Conservation (phyloP, 2,888 invertebrate species). For the Eucera pruinosa region DNA sequence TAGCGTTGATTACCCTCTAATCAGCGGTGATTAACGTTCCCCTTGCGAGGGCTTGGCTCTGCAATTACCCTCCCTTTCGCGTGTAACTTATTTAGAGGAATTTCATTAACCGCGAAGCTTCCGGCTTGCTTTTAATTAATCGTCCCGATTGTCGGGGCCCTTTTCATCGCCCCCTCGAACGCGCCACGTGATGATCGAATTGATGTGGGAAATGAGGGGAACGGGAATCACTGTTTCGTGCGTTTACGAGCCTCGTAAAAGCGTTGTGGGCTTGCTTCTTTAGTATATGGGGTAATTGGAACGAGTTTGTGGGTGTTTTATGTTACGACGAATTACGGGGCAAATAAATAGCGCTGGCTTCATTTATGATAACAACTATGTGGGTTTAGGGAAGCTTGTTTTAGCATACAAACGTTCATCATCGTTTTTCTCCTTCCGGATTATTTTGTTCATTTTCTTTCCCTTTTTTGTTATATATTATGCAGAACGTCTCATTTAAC, state of each 20-base stretch:
- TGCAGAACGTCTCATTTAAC: too few relatives aligned
- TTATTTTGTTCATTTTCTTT: neutral
- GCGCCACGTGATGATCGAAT: slow-evolving; percentile 29
- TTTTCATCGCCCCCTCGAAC: slow-evolving; percentile 2
- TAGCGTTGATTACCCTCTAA: slow-evolving; percentile 57
- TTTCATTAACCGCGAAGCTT: slow-evolving; percentile 51
- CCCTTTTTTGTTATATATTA: too few relatives aligned
- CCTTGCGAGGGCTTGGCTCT: slow-evolving; percentile 15
- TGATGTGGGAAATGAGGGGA: slow-evolving; percentile 27
- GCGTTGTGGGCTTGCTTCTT: neutral
- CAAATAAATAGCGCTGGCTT: neutral
- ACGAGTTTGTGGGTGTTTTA: slow-evolving; percentile 28
- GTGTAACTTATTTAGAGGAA: slow-evolving; percentile 46
- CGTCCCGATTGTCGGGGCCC: slow-evolving; percentile 21
- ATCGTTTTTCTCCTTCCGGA: neutral
- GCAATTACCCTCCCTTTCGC: slow-evolving; percentile 52
- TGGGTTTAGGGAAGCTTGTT: neutral
- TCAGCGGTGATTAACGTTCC: slow-evolving; percentile 58
- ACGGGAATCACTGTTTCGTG: slow-evolving; percentile 7
- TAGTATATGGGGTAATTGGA: neutral
- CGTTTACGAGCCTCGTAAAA: slow-evolving; percentile 13
- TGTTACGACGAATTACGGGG: neutral
- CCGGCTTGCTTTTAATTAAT: slow-evolving; percentile 48
- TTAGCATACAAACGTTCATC: neutral
- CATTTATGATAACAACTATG: neutral